Conservation (phyloP, 1,140 invertebrate species). For the Pissodes strobi region DNA sequence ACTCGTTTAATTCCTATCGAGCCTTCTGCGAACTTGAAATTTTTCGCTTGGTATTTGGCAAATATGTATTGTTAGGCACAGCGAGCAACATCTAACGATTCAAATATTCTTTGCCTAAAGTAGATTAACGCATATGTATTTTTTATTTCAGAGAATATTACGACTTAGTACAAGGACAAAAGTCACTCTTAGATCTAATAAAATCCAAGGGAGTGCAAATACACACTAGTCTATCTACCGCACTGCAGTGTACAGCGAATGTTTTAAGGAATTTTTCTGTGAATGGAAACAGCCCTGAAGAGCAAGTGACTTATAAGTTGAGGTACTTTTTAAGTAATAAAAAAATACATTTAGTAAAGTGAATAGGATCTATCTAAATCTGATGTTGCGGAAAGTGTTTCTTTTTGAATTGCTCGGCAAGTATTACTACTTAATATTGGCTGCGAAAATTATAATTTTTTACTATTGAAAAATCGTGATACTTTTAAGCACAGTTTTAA, state of each 20-base stretch:
- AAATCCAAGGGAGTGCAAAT: slow-evolving; percentile 67
- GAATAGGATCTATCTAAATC: neutral
- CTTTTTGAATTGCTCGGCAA: no score
- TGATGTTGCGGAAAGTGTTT: neutral
- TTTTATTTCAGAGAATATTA: slow-evolving; percentile 64
- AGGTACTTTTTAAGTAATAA: slow-evolving; percentile 49
- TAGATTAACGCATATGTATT: no score
- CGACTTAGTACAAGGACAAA: slow-evolving; percentile 65
- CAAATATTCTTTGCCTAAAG: no score
- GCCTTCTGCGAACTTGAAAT: no score
- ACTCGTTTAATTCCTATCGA: no score
- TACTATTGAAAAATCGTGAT: no score
- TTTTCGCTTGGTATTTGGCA: no score
- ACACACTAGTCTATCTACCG: slow-evolving; percentile 65
- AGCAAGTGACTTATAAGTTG: slow-evolving; percentile 51
- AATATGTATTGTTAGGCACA: no score
- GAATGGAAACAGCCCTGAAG: slow-evolving; percentile 49
- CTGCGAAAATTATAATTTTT: no score
- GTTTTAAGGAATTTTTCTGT: slow-evolving; percentile 57
- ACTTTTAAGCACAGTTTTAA: no score
- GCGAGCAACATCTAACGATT: no score
- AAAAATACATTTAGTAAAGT: neutral
- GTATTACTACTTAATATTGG: no score
- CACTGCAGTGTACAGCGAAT: slow-evolving; percentile 65
- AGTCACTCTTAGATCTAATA: slow-evolving; percentile 66